A percentile compares a stretch with the other conserved stretches of the same genome.
Evolutionary conservation across 2,797 vertebrate species (phyloP).

Genomic region (Coccyzus lansbergi): DNA sequence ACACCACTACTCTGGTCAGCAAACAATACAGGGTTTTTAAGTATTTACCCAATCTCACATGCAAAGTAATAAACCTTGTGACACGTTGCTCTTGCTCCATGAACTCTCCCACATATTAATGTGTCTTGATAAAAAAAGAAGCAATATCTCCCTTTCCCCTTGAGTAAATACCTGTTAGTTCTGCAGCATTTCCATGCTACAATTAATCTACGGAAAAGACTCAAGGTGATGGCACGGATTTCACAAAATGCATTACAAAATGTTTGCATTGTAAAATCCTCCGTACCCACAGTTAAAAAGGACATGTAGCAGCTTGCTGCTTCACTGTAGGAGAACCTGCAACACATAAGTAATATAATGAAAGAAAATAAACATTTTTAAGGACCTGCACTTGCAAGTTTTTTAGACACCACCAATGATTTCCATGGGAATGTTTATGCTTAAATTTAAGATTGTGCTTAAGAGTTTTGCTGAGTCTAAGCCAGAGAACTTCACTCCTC

Average conservation of each 20-base stretch:
- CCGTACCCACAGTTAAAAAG: not conserved
- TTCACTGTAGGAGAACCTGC: not conserved
- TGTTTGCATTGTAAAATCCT: constrained; percentile 25
- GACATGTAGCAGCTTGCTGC: constrained; percentile 20
- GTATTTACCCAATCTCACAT: not conserved
- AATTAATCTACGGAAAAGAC: not conserved
- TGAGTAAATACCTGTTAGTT: not conserved
- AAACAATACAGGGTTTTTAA: constrained; percentile 35
- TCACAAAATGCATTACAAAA: not conserved
- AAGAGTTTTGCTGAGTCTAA: not conserved
- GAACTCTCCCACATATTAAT: not conserved
- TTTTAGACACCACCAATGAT: not conserved
- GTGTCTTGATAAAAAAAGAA: not conserved
- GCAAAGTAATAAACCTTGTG: constrained; percentile 11
- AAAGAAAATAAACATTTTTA: constrained; percentile 21
- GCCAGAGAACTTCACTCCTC: not conserved
- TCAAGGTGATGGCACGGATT: not conserved
- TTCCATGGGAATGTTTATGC: not conserved
- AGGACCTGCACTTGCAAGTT: not conserved
- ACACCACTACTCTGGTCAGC: not conserved
- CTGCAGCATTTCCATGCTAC: not conserved
- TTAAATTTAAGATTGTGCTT: not conserved
- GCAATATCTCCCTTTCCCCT: not conserved
- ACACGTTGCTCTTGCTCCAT: not conserved
- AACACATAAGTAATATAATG: not conserved